A percentile compares a stretch with the other conserved stretches of the same genome.
Evolutionary conservation across 2,797 vertebrate genomes (phyloP).

Genomic region (Podarcis siculus): DNA sequence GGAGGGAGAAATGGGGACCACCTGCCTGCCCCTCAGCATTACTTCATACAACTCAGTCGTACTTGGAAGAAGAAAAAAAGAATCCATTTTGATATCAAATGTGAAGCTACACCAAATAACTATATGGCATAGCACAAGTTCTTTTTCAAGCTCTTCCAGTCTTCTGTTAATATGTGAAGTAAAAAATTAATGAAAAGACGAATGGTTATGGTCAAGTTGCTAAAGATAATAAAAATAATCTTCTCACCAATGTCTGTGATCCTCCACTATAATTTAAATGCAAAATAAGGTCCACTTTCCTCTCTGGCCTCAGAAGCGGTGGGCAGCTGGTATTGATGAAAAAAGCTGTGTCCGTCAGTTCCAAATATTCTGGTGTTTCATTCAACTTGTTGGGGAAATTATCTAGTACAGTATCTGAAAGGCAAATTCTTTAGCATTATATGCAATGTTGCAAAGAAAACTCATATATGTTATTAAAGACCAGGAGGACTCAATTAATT

Average conservation of each 20-base stretch:
- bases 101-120: not conserved
- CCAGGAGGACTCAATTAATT: not conserved
- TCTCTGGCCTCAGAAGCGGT: conserved; percentile 77
- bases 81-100: not conserved
- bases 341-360: conserved; percentile 82
- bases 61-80: not conserved
- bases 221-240: not conserved
- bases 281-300: conserved; percentile 83
- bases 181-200: not conserved
- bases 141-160: not conserved
- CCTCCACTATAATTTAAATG: conserved; percentile 76
- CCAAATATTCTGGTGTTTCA: conserved; percentile 72
- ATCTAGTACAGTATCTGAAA: conserved; percentile 83
- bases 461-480: not conserved
- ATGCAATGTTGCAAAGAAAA: not conserved
- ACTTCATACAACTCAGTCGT: not conserved
- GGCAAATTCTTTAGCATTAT: conserved; percentile 18
- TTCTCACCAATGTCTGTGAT: conserved; percentile 72
- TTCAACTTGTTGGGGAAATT: conserved; percentile 79
- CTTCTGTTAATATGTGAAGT: not conserved
- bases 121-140: not conserved
- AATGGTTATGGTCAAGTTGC: not conserved
- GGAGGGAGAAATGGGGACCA: not conserved
- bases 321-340: conserved; percentile 83
- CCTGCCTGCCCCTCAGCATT: not conserved